These are phyloP conservation scores for Cynocephalus volans DNA, from an alignment of 2,113 vertebrate species.

Conservation along the genomic window DNA sequence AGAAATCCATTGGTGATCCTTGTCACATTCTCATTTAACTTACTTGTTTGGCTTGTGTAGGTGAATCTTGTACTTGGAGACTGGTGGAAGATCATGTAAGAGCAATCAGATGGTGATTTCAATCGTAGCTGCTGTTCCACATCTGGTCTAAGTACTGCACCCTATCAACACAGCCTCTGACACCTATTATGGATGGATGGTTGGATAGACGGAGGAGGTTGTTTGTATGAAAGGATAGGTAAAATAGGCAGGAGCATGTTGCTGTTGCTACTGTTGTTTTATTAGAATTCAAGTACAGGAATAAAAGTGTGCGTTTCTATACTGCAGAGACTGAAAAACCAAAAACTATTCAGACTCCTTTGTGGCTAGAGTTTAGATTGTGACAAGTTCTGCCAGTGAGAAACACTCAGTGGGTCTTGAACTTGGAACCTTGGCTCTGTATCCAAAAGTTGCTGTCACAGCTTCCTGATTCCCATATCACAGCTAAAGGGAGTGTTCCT, in stretches of 20 bases:
- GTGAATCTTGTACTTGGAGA: not conserved
- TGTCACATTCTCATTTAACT: not conserved
- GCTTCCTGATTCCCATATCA: not conserved
- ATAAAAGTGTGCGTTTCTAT: not conserved
- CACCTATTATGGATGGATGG: no score
- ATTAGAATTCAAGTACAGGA: not conserved
- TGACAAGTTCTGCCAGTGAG: not conserved
- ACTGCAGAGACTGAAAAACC: not conserved
- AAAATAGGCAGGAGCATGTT: not conserved
- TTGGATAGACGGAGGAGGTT: not conserved
- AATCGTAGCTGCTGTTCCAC: not conserved
- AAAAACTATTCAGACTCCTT: conserved; percentile 5
- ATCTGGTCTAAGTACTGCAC: not conserved
- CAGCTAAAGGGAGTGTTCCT: not conserved
- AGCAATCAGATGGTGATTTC: not conserved
- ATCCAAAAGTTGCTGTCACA: not conserved
- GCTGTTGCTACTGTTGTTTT: not conserved
- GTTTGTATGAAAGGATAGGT: not conserved
- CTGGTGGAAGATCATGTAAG: not conserved
- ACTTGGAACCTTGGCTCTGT: not conserved
- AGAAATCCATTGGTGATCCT: not conserved
- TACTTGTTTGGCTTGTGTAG: not conserved
- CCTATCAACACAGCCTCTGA: not conserved
- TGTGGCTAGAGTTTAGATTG: not conserved
- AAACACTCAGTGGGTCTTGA: not conserved